A percentile compares a stretch with the other conserved stretches of the same genome.
Conservation (phyloP, 2,888 invertebrate genomes). For the Drosophila longiperda region DNA sequence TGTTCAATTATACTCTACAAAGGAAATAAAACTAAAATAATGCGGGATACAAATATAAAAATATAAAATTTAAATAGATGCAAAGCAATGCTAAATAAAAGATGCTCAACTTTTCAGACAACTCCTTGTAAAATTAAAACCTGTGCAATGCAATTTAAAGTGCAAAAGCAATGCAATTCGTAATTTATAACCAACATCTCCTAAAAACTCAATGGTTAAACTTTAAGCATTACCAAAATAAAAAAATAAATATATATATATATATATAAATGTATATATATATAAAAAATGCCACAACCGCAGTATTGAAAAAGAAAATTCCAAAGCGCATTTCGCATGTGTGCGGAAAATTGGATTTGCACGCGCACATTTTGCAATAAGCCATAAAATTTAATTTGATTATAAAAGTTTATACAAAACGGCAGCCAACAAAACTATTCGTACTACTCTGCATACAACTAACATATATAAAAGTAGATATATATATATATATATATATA, state of each 20-base stretch:
- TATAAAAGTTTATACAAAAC: constrained; percentile 76
- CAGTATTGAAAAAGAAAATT: constrained; percentile 28
- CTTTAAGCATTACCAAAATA: constrained; percentile 16
- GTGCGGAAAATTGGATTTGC: constrained; percentile 75
- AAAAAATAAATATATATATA: background rate
- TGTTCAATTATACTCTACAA: background rate
- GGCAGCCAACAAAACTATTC: constrained; percentile 30
- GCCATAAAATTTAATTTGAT: constrained; percentile 80
- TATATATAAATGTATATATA: background rate
- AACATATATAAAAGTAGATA: background rate
- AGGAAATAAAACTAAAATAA: background rate
- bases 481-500: background rate
- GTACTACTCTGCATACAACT: constrained; percentile 18
- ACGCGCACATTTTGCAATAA: constrained; percentile 76
- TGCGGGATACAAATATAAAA: background rate
- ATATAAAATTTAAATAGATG: no score
- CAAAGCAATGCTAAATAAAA: background rate
- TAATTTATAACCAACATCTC: constrained; percentile 24
- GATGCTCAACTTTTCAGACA: background rate
- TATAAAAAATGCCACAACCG: background rate
- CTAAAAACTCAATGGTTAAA: background rate
- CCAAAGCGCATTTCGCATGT: constrained; percentile 25
- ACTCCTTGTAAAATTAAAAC: background rate
- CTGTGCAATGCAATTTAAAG: constrained; percentile 5
- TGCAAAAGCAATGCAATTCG: constrained; percentile 16